Evolutionary conservation across 2,113 vertebrate species (phyloP).

Genomic region (Haemorhous mexicanus): DNA sequence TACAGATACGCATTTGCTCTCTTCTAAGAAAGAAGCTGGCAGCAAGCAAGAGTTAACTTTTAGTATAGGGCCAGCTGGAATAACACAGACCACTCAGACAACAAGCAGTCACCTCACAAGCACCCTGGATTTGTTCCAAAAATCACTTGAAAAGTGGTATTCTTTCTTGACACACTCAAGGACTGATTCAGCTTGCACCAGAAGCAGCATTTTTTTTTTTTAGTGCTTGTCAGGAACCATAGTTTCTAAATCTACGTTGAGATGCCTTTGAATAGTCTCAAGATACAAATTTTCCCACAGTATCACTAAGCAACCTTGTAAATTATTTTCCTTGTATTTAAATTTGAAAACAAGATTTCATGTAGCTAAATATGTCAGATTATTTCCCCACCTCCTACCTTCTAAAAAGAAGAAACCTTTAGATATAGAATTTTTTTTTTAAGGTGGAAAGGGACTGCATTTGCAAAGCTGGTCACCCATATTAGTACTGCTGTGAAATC

Average conservation of each 20-base stretch:
- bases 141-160: constrained; percentile 67
- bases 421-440: background rate
- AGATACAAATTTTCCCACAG: background rate
- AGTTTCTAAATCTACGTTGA: constrained; percentile 20
- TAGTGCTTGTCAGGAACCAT: background rate
- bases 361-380: background rate
- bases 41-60: constrained; percentile 63
- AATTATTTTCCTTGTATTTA: background rate
- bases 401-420: background rate
- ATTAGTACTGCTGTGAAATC: background rate
- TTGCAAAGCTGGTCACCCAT: background rate
- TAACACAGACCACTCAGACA: constrained; percentile 65
- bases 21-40: constrained; percentile 5
- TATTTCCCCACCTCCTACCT: background rate
- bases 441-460: background rate
- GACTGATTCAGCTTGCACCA: constrained; percentile 37
- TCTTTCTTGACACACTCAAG: constrained; percentile 53
- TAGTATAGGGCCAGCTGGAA: constrained; percentile 57
- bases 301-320: background rate
- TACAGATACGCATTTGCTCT: background rate
- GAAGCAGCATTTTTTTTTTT: background rate
- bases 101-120: constrained; percentile 64
- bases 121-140: constrained; percentile 63
- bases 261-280: constrained; percentile 8
- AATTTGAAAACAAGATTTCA: background rate